Base-by-base conservation (phyloP, 2,797 vertebrate species). In the Neostethus bicornis region DNA sequence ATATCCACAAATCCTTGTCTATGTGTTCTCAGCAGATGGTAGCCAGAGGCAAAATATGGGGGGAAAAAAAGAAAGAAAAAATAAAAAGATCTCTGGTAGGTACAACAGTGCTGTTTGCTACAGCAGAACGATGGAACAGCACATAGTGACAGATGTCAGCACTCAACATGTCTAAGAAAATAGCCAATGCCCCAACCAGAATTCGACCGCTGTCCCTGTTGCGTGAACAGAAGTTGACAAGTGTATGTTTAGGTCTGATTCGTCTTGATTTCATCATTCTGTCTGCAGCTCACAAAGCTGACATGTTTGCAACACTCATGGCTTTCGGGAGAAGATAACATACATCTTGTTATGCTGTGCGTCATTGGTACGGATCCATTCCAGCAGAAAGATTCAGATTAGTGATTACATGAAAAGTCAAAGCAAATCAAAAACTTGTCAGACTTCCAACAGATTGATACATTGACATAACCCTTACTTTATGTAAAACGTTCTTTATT, bases 1-100 rank as follows among this genome's bases (percentile, higher is more conserved):
- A 56, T 84, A 72, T 62, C 52, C 45, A 28, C 7, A 0, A 51
- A 61, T 34, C 70, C 46, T 39, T 48, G 32, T 66, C 65, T 75
- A 50, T 61, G 60, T 56, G 66, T 64, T 51, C 66, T 55, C 42
- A 71, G 76, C 81, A 83, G 78, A 87, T 80, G 76, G 77, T 51
- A 53, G 63, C 69, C 70, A 21, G 51, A 53, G 67, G 75, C 60
- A 21, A 23, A 19, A 23, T n/a, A n/a, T n/a, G n/a, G n/a, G n/a
- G n/a, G n/a, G n/a, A n/a, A n/a, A n/a, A n/a, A n/a, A n/a, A n/a
- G n/a, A n/a, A n/a, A n/a, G n/a, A 31, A 20, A 11, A 21, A 20
- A 20, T 16, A 14, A 39, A 12, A 39, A 53, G 65, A 56, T 51
- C 64, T 75, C 65, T 52, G 54, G 25, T 58, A 25, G 50, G 61